phyloP scores from a whole-genome alignment of 2,797 vertebrate genomes.

The Crax fasciolata region DNA sequence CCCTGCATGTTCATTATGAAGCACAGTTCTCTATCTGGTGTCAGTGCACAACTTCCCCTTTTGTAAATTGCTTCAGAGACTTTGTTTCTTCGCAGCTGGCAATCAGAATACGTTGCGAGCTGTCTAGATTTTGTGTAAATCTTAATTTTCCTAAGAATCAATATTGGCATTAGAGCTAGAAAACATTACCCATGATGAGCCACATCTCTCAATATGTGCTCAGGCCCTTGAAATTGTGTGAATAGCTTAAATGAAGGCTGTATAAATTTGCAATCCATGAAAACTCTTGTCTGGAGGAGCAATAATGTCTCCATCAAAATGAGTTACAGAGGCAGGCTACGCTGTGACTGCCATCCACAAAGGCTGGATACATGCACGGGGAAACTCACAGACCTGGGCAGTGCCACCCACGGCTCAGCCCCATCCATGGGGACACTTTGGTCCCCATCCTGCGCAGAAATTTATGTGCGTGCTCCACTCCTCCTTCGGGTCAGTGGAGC shows the following conservation, averaged over 20 bases:
- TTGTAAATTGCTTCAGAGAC: background rate
- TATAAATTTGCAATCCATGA: background rate
- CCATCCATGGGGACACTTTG: background rate
- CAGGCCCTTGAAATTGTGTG: background rate
- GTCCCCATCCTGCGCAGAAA: background rate
- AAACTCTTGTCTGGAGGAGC: background rate
- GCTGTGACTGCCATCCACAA: background rate
- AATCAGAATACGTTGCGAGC: background rate
- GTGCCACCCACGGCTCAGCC: background rate
- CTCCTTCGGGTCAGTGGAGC: background rate
- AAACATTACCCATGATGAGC: background rate
- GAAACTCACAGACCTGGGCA: background rate
- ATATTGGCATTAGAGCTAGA: background rate
- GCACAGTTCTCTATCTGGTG: conserved; percentile 16
- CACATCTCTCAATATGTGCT: background rate
- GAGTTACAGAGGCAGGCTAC: background rate
- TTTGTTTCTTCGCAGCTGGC: background rate
- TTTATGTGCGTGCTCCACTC: background rate
- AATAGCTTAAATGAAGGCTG: background rate
- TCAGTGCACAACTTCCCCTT: background rate
- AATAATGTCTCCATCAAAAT: background rate
- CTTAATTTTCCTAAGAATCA: background rate
- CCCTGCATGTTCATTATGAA: background rate
- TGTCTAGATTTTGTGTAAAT: background rate
- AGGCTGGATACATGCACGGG: fast-evolving